A percentile compares a stretch with the other conserved stretches of the same genome.
Evolutionary conservation across 2,888 invertebrate genomes (phyloP).

Genomic region (Automeris io): DNA sequence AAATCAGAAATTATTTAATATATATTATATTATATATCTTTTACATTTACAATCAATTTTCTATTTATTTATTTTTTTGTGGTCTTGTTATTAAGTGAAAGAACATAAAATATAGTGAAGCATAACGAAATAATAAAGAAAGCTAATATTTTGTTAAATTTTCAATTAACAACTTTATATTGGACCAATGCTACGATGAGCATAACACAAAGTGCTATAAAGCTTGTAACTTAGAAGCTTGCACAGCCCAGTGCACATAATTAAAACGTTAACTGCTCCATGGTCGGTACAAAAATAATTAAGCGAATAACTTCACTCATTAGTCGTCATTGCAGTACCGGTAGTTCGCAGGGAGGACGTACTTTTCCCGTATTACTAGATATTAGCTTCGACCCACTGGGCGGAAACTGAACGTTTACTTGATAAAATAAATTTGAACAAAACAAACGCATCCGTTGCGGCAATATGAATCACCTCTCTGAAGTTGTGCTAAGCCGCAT

Average conservation of each 20-base stretch:
- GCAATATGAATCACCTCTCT: slow-evolving; percentile 72
- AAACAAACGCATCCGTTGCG: slow-evolving; percentile 71
- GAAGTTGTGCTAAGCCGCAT: slow-evolving; percentile 69
- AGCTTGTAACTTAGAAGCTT: slow-evolving; percentile 4
- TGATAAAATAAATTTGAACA: slow-evolving; percentile 76
- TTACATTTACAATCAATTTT: no score
- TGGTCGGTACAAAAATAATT: slow-evolving; percentile 52
- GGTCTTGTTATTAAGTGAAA: no score
- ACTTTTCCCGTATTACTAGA: slow-evolving; percentile 58
- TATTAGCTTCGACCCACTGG: slow-evolving; percentile 60
- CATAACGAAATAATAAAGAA: no score
- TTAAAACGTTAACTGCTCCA: slow-evolving; percentile 39
- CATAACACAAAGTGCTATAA: not conserved
- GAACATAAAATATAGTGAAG: no score
- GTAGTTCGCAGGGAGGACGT: slow-evolving; percentile 22
- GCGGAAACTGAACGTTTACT: slow-evolving; percentile 68
- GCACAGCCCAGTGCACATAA: slow-evolving; percentile 13
- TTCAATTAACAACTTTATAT: no score
- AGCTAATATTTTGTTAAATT: no score
- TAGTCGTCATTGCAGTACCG: slow-evolving; percentile 36
- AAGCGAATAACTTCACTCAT: slow-evolving; percentile 63
- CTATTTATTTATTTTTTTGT: no score
- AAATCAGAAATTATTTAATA: no score
- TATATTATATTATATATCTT: no score
- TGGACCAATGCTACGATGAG: not conserved